Conservation (phyloP, 1,140 invertebrate species). For the Pissodes strobi region DNA sequence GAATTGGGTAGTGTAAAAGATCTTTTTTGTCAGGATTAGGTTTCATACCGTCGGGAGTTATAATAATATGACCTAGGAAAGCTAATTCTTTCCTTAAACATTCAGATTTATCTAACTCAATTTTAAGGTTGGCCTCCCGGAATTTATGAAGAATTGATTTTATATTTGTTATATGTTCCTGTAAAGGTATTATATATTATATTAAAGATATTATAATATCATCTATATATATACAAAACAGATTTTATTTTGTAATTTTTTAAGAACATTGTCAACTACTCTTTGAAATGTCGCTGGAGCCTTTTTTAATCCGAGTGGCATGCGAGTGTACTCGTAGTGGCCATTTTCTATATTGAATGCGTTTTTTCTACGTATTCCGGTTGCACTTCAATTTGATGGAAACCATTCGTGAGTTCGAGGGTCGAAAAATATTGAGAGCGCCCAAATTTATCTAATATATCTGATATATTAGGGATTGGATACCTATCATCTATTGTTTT, state of each 20-base stretch:
- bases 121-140: conserved; percentile 34
- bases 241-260: conserved; percentile 36
- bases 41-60: too few relatives aligned
- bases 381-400: too few relatives aligned
- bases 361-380: neutral
- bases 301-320: conserved; percentile 3
- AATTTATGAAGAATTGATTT: conserved; percentile 34
- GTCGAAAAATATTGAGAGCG: conserved; percentile 8
- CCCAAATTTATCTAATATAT: conserved; percentile 6
- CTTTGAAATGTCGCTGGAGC: conserved; percentile 55
- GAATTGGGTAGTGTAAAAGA: too few relatives aligned
- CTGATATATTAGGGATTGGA: conserved; percentile 1
- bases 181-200: neutral
- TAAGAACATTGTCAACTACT: conserved; percentile 41
- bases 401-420: conserved; percentile 27
- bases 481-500: conserved; percentile 4
- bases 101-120: conserved; percentile 40
- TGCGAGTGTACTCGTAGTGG: neutral
- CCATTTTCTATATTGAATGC: conserved; percentile 5
- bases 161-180: conserved; percentile 30
- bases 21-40: too few relatives aligned
- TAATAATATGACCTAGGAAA: conserved; percentile 39
- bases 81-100: conserved; percentile 35
- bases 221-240: conserved; percentile 54
- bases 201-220: conserved; percentile 47